phyloP scores from a whole-genome alignment of 2,113 vertebrate species.

The Aplodontia rufa region DNA sequence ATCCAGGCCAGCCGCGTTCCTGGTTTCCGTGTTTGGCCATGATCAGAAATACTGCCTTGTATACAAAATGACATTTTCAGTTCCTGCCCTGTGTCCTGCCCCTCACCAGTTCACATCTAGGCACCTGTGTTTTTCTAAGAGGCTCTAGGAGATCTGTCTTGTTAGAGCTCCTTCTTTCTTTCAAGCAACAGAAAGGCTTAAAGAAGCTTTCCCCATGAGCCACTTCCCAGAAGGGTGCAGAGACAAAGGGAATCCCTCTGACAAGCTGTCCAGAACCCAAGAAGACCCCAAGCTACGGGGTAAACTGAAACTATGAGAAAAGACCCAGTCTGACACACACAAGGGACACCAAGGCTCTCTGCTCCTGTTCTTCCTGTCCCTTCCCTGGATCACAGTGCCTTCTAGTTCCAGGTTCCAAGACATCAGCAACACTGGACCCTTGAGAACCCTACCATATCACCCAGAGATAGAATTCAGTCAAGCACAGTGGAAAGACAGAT shows the following conservation, averaged over 20 bases:
- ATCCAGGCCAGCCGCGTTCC: neutral
- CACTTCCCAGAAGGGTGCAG: neutral
- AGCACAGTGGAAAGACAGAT: neutral
- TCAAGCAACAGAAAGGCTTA: constrained; percentile 24
- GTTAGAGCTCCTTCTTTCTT: constrained; percentile 43
- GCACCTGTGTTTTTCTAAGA: neutral
- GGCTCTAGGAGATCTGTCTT: neutral
- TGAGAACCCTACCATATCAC: neutral
- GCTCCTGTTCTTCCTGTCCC: neutral
- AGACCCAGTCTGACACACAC: neutral
- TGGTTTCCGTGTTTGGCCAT: neutral
- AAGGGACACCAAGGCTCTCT: neutral
- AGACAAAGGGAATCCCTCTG: constrained; percentile 42
- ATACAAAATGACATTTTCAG: constrained; percentile 44
- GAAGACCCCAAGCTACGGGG: neutral
- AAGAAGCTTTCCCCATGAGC: too few relatives aligned
- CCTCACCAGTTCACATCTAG: neutral
- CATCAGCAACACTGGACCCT: neutral
- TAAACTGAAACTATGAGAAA: neutral
- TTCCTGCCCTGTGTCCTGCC: neutral
- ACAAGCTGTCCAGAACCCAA: neutral
- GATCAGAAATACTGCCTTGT: constrained; percentile 1
- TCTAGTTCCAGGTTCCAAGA: neutral
- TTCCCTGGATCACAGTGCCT: neutral
- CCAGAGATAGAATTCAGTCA: neutral